phyloP scores from a whole-genome alignment of 2,888 invertebrate genomes.

The Penaeus monodon region DNA sequence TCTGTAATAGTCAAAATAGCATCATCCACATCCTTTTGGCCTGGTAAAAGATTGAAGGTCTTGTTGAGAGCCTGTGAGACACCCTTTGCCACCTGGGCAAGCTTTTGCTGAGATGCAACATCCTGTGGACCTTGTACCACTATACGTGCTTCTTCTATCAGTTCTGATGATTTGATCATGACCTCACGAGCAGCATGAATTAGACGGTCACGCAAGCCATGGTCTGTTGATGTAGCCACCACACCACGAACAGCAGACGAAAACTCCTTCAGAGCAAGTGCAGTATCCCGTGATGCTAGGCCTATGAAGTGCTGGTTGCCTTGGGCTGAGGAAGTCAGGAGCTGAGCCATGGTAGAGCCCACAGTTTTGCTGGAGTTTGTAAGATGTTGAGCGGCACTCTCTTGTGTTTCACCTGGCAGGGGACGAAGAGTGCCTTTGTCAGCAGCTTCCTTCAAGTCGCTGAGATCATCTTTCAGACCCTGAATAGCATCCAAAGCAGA shows the following conservation, averaged over 20 bases:
- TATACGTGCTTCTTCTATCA: conserved; percentile 86
- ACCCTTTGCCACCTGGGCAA: conserved; percentile 82
- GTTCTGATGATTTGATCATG: conserved; percentile 79
- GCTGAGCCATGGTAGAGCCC: conserved; percentile 85
- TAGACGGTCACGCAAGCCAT: conserved; percentile 73
- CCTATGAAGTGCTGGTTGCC: conserved; percentile 85
- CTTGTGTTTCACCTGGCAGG: conserved; percentile 85
- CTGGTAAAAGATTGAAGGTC: conserved; percentile 88
- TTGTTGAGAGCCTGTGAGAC: conserved; percentile 79
- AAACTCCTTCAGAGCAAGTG: conserved; percentile 81
- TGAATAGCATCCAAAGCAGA: conserved; percentile 84
- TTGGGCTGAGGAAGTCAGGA: conserved; percentile 87
- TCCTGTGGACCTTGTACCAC: conserved; percentile 79
- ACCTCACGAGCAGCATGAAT: conserved; percentile 81
- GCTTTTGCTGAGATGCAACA: conserved; percentile 74
- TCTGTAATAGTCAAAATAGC: conserved; percentile 86
- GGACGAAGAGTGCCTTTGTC: conserved; percentile 81
- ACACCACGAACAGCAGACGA: conserved; percentile 83
- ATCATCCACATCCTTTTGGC: conserved; percentile 92
- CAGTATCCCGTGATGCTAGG: conserved; percentile 85
- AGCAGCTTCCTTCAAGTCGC: conserved; percentile 84
- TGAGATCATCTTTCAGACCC: conserved; percentile 84
- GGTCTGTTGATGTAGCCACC: conserved; percentile 79
- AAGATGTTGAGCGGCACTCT: conserved; percentile 75
- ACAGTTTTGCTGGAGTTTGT: conserved; percentile 80